Base-by-base conservation (phyloP, 2,797 vertebrate species). In the Sebastes vulpes region DNA sequence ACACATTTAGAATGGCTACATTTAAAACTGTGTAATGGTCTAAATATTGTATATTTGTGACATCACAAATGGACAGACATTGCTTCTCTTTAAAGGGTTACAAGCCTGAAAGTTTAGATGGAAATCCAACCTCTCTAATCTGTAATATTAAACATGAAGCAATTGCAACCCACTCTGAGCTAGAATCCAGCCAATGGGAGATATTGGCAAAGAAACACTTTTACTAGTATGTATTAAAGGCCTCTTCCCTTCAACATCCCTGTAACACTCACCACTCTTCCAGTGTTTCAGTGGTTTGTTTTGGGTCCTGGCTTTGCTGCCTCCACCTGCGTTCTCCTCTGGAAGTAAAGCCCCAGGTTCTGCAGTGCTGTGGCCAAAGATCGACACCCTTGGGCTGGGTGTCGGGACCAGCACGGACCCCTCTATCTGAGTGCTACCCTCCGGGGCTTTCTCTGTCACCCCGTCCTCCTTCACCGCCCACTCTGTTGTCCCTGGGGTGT, bases 191-290 rank as follows among this genome's bases (percentile, higher is more conserved):
- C 18, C 11, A 16, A 9, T 6, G 16, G 35, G 20, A 42, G n/a
- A 57, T 11, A 6, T 4, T 20, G 21, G 9, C 8, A 26, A 32
- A 23, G 2, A 58, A 50, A 50, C 4, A 9, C 25, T 46, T 4
- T 32, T 0, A 18, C 42, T 46, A 0, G 16, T 46, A 46, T 46
- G 42, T 25, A 3, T n/a, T 18, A 18, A 63, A n/a, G 28, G 9
- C 28, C 10, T 21, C 10, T 2, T n/a, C 4, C 14, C 4, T 26
- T 31, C 2, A 20, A 20, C 31, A 12, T 7, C 21, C 6, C 29
- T 16, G 6, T n/a, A 42, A 11, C 69, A 94, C 94, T 95, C 92
- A 95, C 94, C 94, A 63, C 60, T 84, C 56, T 84, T 94, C 93
- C 94, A 95, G 29, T 81, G 85, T 87, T 89, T 94, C 67, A 95